A percentile compares a stretch with the other conserved stretches of the same genome.
phyloP scores from a whole-genome alignment of 1,140 invertebrate genomes.

The Lineus longissimus region DNA sequence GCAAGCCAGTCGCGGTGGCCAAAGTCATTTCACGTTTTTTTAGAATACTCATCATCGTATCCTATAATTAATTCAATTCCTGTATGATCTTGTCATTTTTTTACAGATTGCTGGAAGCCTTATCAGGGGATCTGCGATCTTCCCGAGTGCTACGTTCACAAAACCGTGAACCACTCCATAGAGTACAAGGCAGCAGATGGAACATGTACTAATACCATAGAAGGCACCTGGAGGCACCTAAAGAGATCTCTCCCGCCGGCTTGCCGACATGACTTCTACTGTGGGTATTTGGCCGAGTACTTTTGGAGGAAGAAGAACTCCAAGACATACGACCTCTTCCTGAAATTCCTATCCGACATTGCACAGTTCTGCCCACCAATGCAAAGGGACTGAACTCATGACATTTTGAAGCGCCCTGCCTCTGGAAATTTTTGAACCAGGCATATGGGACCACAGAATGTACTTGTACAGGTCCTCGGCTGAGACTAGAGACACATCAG shows the following conservation, averaged over 20 bases:
- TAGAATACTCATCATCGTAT: no score
- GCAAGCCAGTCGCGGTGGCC: no score
- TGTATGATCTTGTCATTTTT: neutral
- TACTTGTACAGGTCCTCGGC: no score
- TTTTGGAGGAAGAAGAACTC: neutral
- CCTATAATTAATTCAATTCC: no score
- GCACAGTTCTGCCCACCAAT: no score
- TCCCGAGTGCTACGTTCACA: constrained; percentile 7
- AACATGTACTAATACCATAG: neutral
- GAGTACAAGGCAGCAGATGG: constrained; percentile 8
- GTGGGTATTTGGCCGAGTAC: neutral
- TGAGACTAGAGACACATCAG: no score
- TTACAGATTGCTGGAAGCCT: constrained; percentile 20
- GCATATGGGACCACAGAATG: no score
- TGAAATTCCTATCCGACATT: neutral
- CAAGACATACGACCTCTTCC: neutral
- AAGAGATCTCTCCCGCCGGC: neutral
- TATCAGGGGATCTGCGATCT: constrained; percentile 9
- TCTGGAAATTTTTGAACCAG: no score
- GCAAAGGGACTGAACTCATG: no score
- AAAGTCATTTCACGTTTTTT: no score
- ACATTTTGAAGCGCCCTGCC: no score
- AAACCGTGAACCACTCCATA: constrained; percentile 10
- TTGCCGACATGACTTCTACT: neutral
- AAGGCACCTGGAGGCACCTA: neutral